phyloP scores from a whole-genome alignment of 37 sponge, comb jelly and placozoan species.

The Hexactinellida sp. region DNA sequence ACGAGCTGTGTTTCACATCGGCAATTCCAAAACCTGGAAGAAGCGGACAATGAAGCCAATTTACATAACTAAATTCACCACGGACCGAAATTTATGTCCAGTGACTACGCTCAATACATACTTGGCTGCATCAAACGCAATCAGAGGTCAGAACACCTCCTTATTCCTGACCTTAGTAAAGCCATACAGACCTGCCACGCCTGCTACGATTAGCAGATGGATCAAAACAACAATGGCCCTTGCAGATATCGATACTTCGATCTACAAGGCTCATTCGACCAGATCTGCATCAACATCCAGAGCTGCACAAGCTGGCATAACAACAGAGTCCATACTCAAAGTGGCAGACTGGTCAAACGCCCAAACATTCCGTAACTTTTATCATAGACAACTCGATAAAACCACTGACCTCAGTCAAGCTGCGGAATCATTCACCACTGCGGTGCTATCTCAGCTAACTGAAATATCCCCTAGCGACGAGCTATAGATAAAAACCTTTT shows the following conservation, averaged over 20 bases:
- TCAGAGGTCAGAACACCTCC: neutral
- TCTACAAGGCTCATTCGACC: slow-evolving; percentile 14
- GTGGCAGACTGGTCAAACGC: neutral
- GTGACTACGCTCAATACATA: neutral
- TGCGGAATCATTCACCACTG: neutral
- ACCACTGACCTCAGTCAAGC: neutral
- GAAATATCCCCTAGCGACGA: neutral
- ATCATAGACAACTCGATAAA: neutral
- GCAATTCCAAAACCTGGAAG: too few species aligned
- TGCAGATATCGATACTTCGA: slow-evolving; percentile 17
- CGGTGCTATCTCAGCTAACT: neutral
- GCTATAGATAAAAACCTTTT: neutral
- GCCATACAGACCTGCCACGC: slow-evolving; percentile 22
- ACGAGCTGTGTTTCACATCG: neutral
- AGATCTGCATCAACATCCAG: neutral
- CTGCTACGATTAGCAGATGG: slow-evolving; percentile 18
- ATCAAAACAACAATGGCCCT: slow-evolving; percentile 16
- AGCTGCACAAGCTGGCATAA: neutral
- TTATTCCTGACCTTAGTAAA: neutral
- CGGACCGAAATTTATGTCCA: neutral
- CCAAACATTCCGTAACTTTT: neutral
- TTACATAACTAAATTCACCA: neutral
- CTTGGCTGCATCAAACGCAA: neutral
- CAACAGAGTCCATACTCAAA: neutral
- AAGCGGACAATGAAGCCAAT: neutral